These are phyloP conservation scores for Hirundichthys speculiger DNA, from an alignment of 2,113 vertebrate species.

Conservation along the genomic window DNA sequence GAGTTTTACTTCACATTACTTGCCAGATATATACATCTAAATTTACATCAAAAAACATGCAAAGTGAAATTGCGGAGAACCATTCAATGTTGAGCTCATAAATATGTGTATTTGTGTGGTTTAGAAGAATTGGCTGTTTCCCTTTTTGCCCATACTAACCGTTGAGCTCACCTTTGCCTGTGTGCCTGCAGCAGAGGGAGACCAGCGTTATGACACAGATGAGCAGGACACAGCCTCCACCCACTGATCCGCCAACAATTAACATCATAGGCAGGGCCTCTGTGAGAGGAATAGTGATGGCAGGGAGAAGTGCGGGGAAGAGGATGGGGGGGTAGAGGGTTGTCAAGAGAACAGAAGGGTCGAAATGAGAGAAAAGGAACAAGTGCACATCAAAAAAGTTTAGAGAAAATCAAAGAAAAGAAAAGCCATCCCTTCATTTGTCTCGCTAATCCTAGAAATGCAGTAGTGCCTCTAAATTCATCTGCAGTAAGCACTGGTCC, in stretches of 20 bases:
- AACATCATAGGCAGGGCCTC: constrained; percentile 84
- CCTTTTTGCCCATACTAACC: constrained; percentile 68
- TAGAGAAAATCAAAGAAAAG: constrained; percentile 24
- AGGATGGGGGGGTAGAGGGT: constrained; percentile 18
- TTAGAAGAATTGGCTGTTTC: constrained; percentile 47
- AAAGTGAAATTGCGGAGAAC: neutral
- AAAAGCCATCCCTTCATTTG: constrained; percentile 42
- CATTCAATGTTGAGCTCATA: too few species aligned
- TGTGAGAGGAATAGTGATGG: constrained; percentile 47
- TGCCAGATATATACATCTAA: constrained; percentile 2
- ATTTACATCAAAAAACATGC: neutral
- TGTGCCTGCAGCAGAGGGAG: constrained; percentile 85
- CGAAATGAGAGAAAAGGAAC: constrained; percentile 25
- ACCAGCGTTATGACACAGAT: constrained; percentile 81
- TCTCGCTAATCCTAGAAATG: constrained; percentile 52
- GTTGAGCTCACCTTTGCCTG: constrained; percentile 84
- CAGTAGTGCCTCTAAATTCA: constrained; percentile 46
- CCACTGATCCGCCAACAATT: constrained; percentile 81
- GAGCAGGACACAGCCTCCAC: constrained; percentile 80
- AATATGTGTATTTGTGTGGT: constrained; percentile 23
- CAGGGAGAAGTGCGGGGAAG: neutral
- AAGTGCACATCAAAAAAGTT: constrained; percentile 43
- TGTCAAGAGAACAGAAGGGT: constrained; percentile 19
- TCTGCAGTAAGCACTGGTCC: constrained; percentile 43
- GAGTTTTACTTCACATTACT: constrained; percentile 12